Evolutionary conservation across 2,797 vertebrate genomes (phyloP), one percentile per base, ranked within the genome.

Genomic region (Enteromius afrohamiltoni): DNA sequence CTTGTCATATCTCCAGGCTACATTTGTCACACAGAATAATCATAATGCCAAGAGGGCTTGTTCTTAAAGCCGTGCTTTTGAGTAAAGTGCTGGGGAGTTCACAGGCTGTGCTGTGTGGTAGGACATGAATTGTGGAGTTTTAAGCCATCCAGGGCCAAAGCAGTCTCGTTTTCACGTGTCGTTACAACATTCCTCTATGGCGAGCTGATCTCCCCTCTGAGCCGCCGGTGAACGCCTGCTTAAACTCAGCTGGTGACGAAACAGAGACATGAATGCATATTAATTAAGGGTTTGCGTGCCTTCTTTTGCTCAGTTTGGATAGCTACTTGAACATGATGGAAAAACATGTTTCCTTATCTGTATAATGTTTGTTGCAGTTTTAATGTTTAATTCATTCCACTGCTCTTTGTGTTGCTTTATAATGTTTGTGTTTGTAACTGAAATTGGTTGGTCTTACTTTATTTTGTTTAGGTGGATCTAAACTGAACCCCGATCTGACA

Each of bases 181-280:
- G 70, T 58, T 87, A 53, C 17, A 68, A 74, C 80, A 77, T 89
- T 92, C 85, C 89, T 90, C 92, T 91, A 89, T 86, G 89, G 82
- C 85, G 85, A 51, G 83, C 75, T 83, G 60, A 88, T 88, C 87
- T 90, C 68, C 88, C 82, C 86, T 90, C 85, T 85, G 75, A 79
- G 83, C 45, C 78, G n/a, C 29, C 42, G 19, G 90, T 91, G 93
- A 94, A 92, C 84, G 77, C 92, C 94, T 95, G 94, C 92, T 93
- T 91, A 93, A 91, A 87, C 91, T 95, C 94, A 94, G 79, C 78
- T 78, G 65, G 90, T 89, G 91, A 90, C 92, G 90, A 89, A 91
- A 85, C 84, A 45, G 40, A 81, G 75, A 85, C 83, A 85, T 80
- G 86, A 58, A 82, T 70, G 68, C 79, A 86, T 82, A 87, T 90